These are phyloP conservation scores for Diploscapter pachys DNA, from an alignment of 1,140 invertebrate species.

Conservation along the genomic window DNA sequence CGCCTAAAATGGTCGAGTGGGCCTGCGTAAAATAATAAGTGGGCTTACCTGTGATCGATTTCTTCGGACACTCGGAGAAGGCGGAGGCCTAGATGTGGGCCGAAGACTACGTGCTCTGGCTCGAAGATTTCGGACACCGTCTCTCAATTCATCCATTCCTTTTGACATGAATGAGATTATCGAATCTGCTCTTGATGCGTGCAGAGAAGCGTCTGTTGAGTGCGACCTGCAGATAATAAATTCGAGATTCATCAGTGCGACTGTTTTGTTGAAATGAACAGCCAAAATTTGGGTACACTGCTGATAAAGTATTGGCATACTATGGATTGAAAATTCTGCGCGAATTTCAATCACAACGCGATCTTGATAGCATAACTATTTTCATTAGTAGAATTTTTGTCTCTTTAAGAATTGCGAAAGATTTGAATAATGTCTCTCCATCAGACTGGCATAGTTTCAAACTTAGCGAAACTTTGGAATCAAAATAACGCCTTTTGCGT, in stretches of 20 bases:
- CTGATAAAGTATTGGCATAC: too few species aligned
- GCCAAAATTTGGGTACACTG: too few species aligned
- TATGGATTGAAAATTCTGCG: too few species aligned
- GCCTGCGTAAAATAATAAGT: background rate
- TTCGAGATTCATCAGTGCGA: background rate
- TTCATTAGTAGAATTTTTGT: background rate
- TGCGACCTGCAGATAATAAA: conserved; percentile 15
- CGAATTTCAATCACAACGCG: too few species aligned
- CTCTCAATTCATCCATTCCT: conserved; percentile 30
- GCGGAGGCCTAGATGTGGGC: conserved; percentile 25
- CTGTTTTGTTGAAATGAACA: too few species aligned
- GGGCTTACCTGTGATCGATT: conserved; percentile 9
- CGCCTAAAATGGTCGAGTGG: background rate
- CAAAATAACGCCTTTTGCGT: too few species aligned
- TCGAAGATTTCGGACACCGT: conserved; percentile 21
- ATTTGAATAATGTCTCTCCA: background rate
- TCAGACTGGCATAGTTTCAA: too few species aligned
- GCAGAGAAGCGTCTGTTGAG: conserved; percentile 31
- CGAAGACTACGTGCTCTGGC: conserved; percentile 23
- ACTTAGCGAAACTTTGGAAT: too few species aligned
- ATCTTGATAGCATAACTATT: too few species aligned
- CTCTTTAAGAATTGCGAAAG: background rate
- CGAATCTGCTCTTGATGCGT: conserved; percentile 18
- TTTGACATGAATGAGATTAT: conserved; percentile 32
- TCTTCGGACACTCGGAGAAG: conserved; percentile 20